Evolutionary conservation across 2,888 invertebrate genomes (phyloP).

Genomic region (Dolomedes plantarius): DNA sequence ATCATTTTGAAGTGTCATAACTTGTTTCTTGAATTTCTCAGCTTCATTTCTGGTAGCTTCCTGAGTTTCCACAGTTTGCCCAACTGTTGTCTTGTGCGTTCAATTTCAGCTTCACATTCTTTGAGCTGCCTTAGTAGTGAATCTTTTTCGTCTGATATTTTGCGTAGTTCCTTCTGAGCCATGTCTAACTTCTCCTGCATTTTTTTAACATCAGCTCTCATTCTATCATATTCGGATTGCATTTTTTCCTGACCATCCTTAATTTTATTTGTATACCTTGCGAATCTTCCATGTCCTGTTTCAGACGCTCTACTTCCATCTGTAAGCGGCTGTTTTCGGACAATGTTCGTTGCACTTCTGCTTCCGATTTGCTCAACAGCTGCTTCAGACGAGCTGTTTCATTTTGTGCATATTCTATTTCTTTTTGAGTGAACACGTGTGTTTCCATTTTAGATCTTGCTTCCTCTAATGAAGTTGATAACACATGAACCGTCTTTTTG

Average conservation of each 20-base stretch:
- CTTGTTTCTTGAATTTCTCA: conserved; percentile 52
- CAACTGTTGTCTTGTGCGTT: conserved; percentile 71
- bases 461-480: conserved; percentile 51
- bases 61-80: conserved; percentile 57
- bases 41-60: conserved; percentile 47
- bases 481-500: conserved; percentile 83
- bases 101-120: conserved; percentile 70
- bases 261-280: conserved; percentile 62
- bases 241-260: conserved; percentile 57
- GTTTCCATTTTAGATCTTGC: conserved; percentile 60
- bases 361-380: conserved; percentile 73
- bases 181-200: conserved; percentile 66
- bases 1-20: conserved; percentile 66
- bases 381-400: conserved; percentile 74
- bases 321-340: conserved; percentile 74
- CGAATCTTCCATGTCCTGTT: conserved; percentile 73
- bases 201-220: conserved; percentile 56
- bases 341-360: conserved; percentile 74
- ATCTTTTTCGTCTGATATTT: conserved; percentile 69
- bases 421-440: conserved; percentile 40
- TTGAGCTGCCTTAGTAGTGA: conserved; percentile 63
- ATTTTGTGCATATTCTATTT: conserved; percentile 43
- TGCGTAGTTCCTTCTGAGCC: conserved; percentile 75
- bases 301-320: conserved; percentile 74
- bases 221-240: conserved; percentile 57